A percentile compares a stretch with the other conserved stretches of the same genome.
Evolutionary conservation across 2,797 vertebrate genomes (phyloP).

Genomic region (Erpetoichthys calabaricus): DNA sequence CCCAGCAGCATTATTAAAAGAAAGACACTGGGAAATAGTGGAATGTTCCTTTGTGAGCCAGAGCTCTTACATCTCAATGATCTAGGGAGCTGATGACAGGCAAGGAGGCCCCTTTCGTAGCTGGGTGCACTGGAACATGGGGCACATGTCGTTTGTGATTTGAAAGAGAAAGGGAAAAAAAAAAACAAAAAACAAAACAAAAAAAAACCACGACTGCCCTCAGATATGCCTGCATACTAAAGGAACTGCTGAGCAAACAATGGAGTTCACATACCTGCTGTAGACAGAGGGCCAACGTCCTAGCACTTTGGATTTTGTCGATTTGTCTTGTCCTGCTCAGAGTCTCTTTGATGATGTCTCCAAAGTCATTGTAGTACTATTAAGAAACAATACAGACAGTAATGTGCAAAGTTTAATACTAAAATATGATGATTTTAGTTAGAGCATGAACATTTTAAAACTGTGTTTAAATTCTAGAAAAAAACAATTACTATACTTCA

Average conservation of each 20-base stretch:
- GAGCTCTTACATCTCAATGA: not conserved
- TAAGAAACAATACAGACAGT: conserved; percentile 1
- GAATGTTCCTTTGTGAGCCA: conserved; percentile 17
- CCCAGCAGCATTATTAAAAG: conserved; percentile 1
- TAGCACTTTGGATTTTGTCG: conserved; percentile 67
- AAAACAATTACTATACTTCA: no score
- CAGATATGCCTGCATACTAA: no score
- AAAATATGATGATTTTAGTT: no score
- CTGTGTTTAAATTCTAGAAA: no score
- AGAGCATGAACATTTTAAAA: no score
- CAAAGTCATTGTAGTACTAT: conserved; percentile 65
- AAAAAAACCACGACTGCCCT: no score
- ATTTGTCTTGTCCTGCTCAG: conserved; percentile 62
- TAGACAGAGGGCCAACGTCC: conserved; percentile 63
- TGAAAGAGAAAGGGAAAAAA: not conserved
- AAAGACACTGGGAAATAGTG: not conserved
- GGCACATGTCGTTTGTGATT: not conserved
- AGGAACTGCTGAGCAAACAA: no score
- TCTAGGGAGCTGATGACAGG: conserved; percentile 13
- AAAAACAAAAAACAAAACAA: no score
- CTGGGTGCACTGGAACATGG: conserved; percentile 3
- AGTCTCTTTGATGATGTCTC: conserved; percentile 84
- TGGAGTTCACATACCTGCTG: conserved; percentile 58
- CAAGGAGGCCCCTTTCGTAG: conserved; percentile 8
- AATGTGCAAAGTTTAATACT: no score